Base-by-base conservation (phyloP, 2,797 vertebrate species). In the Pseudochromis fuscus region DNA sequence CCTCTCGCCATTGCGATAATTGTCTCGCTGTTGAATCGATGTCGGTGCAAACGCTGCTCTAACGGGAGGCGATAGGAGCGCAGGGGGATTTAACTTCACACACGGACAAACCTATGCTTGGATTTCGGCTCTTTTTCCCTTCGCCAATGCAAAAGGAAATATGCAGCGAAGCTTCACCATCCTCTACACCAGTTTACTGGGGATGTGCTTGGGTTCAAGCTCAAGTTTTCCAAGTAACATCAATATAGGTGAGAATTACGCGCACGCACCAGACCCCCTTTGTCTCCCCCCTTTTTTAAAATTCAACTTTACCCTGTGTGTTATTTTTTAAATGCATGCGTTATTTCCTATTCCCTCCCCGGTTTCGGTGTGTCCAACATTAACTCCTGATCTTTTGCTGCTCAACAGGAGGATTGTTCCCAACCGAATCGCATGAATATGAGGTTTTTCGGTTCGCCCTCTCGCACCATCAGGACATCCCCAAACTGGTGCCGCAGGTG, bases 161-260 rank as follows among this genome's bases (percentile, higher is more conserved):
- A 98, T 99, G 97, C 97, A 96, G 96, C 95, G 96, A 95, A 97
- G 96, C 95, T 92, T 99, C 95, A 94, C 95, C 95, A 95, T 98
- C 95, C 96, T 99, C 95, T 98, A 94, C 95, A 97, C 96, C 96
- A 93, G 97, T 94, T 96, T 98, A 93, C 96, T 99, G 96, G 97
- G 97, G 94, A 94, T 96, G 93, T 98, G 96, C 95, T 95, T 98
- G 92, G 96, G 95, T 94, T 96, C 96, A 83, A 98, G 95, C 93
- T 96, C 96, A 94, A 98, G 97, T 98, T 99, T 98, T 83, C 97
- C 97, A 95, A 99, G 97, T 96, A 98, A 97, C 90, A 98, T 99
- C 94, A 97, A 98, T 93, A 98, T 99, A 94, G 97, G 97, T 98
- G 93, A 97, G 97, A 93, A 67, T 62, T 61, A 82, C 76, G 83